Conservation (phyloP, 2,797 vertebrate species). For the Scleropages formosus region DNA sequence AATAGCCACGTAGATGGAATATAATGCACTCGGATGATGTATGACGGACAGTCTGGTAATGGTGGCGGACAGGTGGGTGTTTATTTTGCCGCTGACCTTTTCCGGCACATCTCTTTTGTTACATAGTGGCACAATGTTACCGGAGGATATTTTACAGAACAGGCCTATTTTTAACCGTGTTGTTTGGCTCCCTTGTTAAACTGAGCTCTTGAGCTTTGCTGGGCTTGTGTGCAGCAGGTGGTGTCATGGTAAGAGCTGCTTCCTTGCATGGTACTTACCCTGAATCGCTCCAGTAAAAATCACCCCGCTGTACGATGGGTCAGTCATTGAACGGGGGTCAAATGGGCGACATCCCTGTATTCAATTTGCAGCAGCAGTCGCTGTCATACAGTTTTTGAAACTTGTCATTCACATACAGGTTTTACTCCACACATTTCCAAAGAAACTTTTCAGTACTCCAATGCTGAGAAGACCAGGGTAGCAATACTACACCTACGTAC, state of each 20-base stretch:
- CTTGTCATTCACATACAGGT: too few species aligned
- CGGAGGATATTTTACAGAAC: constrained; percentile 57
- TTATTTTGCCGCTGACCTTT: constrained; percentile 39
- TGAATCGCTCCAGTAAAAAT: too few species aligned
- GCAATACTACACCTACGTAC: too few species aligned
- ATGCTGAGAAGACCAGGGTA: too few species aligned
- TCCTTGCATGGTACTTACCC: too few species aligned
- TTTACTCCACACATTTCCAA: too few species aligned
- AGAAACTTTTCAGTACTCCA: too few species aligned
- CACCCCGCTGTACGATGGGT: too few species aligned
- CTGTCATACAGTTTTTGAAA: too few species aligned
- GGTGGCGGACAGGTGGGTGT: constrained; percentile 57
- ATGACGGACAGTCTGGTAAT: constrained; percentile 29
- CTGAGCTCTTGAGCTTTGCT: constrained; percentile 55
- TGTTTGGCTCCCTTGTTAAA: constrained; percentile 46
- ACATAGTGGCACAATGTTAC: constrained; percentile 2
- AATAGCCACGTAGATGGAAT: neutral
- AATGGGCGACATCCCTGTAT: too few species aligned
- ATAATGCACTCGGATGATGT: neutral
- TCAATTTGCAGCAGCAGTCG: too few species aligned
- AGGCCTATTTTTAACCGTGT: constrained; percentile 41
- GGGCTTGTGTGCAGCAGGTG: constrained; percentile 17
- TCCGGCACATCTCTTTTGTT: constrained; percentile 48
- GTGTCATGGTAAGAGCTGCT: neutral
- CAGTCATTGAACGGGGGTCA: too few species aligned